A percentile compares a stretch with the other conserved stretches of the same genome.
These are phyloP conservation scores for Sebastes wilsoni DNA, from an alignment of 2,797 vertebrate genomes.

Conservation along the genomic window DNA sequence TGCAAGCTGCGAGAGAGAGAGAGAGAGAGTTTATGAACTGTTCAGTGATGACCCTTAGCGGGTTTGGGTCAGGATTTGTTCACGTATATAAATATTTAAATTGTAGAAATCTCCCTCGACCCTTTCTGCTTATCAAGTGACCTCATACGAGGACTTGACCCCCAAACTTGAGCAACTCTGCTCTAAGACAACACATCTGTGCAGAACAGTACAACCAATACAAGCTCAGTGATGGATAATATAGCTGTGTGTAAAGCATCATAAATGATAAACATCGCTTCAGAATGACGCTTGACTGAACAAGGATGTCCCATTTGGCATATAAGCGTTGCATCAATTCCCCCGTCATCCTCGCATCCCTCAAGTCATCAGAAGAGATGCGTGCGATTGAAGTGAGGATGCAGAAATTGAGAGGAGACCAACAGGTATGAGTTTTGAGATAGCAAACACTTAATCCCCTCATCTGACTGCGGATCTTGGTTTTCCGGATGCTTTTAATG, in stretches of 20 bases:
- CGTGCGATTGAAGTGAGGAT: background rate
- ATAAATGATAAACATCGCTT: conserved; percentile 15
- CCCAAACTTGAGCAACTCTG: background rate
- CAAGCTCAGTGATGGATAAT: background rate
- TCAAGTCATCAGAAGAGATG: background rate
- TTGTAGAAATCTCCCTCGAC: background rate
- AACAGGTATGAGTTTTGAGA: background rate
- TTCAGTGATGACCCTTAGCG: too few relatives aligned
- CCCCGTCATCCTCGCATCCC: background rate
- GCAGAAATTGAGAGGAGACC: background rate
- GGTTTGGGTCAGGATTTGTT: background rate
- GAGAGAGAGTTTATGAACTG: background rate
- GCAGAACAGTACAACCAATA: background rate
- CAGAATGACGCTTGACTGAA: background rate
- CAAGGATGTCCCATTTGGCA: background rate
- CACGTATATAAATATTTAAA: background rate
- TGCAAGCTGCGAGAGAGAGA: background rate
- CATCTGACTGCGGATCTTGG: background rate
- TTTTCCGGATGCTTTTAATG: conserved; percentile 5
- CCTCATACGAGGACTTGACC: background rate
- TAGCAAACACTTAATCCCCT: conserved; percentile 30
- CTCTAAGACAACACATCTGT: background rate
- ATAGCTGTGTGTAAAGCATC: conserved; percentile 6
- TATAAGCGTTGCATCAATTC: background rate
- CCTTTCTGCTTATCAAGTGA: background rate